Percentiles rank a stretch among this genome's conserved stretches.
Evolutionary conservation across 2,113 vertebrate species (phyloP).

Genomic region (Abramis brama): DNA sequence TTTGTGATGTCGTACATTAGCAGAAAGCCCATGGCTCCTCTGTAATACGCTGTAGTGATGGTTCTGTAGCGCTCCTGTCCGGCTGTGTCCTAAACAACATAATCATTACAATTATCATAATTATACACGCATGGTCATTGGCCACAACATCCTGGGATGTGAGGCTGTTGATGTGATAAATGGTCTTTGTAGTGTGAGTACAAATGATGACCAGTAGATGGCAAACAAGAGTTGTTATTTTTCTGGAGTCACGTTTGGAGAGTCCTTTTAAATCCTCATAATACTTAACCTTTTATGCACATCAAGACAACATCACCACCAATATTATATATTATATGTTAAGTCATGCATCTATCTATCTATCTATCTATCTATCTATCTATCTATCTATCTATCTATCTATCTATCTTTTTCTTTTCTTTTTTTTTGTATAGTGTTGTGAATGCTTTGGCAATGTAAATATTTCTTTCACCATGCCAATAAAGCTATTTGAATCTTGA

Average conservation of each 20-base stretch:
- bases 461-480: no score
- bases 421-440: no score
- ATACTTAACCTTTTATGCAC: neutral
- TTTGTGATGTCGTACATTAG: slow-evolving; percentile 87
- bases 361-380: no score
- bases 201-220: slow-evolving; percentile 34
- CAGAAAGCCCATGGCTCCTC: slow-evolving; percentile 87
- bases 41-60: slow-evolving; percentile 87
- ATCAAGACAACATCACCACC: neutral
- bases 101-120: slow-evolving; percentile 36
- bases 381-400: no score
- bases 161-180: neutral
- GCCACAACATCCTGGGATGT: neutral
- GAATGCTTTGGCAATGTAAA: no score
- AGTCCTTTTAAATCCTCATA: neutral
- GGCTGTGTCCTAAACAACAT: slow-evolving; percentile 79
- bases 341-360: no score
- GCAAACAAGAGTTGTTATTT: neutral
- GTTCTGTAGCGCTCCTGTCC: slow-evolving; percentile 86
- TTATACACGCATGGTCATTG: neutral
- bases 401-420: no score
- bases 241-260: neutral
- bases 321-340: no score
- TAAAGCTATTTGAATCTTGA: no score
- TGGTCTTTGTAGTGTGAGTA: neutral